Percentiles rank a stretch among this genome's conserved stretches.
Conservation (phyloP, 2,113 vertebrate genomes). For the Aplodontia rufa region DNA sequence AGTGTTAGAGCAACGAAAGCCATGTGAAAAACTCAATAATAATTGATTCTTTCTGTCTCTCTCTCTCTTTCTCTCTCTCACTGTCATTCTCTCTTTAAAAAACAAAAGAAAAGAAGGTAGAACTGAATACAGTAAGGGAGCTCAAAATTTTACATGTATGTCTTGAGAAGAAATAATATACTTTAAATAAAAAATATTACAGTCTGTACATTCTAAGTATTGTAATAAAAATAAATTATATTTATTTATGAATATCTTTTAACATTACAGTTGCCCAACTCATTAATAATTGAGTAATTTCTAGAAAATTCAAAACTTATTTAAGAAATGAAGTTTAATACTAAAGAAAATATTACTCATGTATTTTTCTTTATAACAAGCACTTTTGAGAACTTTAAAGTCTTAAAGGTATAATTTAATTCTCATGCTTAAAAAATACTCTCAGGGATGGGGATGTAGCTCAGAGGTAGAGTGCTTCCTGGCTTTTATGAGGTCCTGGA, state of each 20-base stretch:
- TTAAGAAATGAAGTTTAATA: constrained; percentile 38
- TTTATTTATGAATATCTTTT: background rate
- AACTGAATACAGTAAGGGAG: background rate
- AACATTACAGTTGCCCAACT: background rate
- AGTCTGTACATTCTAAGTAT: background rate
- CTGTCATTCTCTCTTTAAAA: no score
- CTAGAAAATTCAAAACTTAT: constrained; percentile 36
- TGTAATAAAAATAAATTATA: background rate
- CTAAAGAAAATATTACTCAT: background rate
- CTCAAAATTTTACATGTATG: background rate
- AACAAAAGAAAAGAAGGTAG: background rate
- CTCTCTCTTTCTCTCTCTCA: no score
- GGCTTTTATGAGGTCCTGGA: background rate
- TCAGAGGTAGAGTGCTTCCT: no score
- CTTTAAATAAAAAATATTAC: background rate
- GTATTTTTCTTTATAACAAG: background rate
- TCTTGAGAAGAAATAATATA: background rate
- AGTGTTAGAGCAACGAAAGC: no score
- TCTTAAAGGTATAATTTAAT: constrained; percentile 19
- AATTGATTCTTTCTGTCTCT: no score
- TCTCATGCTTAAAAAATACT: constrained; percentile 11
- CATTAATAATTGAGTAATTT: background rate
- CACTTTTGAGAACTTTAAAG: background rate
- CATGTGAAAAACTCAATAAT: no score
- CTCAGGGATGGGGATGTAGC: background rate